A percentile compares a stretch with the other conserved stretches of the same genome.
phyloP scores from a whole-genome alignment of 2,888 invertebrate genomes.

The Acronicta leporina region DNA sequence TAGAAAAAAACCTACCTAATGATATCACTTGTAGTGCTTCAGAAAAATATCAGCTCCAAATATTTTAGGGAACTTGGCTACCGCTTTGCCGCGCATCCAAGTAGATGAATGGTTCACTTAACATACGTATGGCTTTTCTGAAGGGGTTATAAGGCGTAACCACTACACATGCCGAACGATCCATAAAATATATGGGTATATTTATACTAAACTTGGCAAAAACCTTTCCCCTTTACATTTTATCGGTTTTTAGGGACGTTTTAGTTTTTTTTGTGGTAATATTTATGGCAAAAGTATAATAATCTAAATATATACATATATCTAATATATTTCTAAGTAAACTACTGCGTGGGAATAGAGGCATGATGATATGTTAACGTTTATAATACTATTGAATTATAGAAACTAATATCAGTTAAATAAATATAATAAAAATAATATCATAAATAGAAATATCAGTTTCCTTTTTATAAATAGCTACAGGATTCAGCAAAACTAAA shows the following conservation, averaged over 20 bases:
- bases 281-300: conserved; percentile 21
- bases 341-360: conserved; percentile 1
- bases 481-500: too few relatives aligned
- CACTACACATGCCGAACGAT: conserved; percentile 21
- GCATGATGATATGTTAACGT: too few relatives aligned
- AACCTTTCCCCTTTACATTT: conserved; percentile 30
- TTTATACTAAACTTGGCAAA: conserved; percentile 26
- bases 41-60: neutral
- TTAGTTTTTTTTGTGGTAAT: conserved; percentile 25
- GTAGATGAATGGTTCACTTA: conserved; percentile 25
- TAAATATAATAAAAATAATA: too few relatives aligned
- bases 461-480: too few relatives aligned
- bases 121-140: conserved; percentile 23
- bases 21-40: neutral
- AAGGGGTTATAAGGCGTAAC: conserved; percentile 19
- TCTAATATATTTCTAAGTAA: too few relatives aligned
- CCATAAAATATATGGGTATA: conserved; percentile 28
- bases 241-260: conserved; percentile 21
- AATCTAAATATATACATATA: conserved; percentile 8
- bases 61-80: conserved; percentile 1
- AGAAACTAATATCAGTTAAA: too few relatives aligned
- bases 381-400: too few relatives aligned
- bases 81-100: neutral
- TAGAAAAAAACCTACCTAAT: too few relatives aligned
- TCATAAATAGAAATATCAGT: too few relatives aligned